phyloP scores from a whole-genome alignment of 2,113 vertebrate species.

The Pogonocichla stellata region DNA sequence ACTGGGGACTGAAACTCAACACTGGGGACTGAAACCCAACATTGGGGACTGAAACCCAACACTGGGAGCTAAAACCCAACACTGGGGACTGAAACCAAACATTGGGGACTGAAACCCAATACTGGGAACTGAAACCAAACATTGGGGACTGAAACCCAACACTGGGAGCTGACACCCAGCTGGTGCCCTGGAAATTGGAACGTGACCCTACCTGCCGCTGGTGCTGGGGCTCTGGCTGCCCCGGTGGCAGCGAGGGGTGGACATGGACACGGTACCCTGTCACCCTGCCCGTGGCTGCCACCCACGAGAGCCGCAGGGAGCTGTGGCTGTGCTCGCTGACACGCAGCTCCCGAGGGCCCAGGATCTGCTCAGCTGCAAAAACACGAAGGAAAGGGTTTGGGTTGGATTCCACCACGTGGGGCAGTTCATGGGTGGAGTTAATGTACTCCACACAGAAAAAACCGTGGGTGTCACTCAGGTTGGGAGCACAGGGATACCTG shows the following conservation, averaged over 20 bases:
- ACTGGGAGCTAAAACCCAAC: too few relatives aligned
- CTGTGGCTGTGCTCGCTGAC: slow-evolving; percentile 78
- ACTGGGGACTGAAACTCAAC: background rate
- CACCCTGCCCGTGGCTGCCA: slow-evolving; percentile 81
- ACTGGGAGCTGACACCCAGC: background rate
- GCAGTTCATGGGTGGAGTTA: background rate
- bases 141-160: too few relatives aligned
- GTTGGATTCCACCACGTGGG: accelerated
- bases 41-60: background rate
- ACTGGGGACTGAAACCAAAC: too few relatives aligned
- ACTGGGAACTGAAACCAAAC: too few relatives aligned
- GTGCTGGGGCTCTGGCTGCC: slow-evolving; percentile 20
- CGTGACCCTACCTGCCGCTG: slow-evolving; percentile 71
- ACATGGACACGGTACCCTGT: slow-evolving; percentile 76
- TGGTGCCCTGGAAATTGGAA: background rate
- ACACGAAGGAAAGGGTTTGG: background rate
- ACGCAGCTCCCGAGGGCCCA: slow-evolving; percentile 78
- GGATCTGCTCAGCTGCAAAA: slow-evolving; percentile 68
- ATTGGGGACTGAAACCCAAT: too few relatives aligned
- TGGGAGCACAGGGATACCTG: background rate
- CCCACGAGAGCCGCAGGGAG: slow-evolving; percentile 83
- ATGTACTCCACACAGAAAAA: accelerated
- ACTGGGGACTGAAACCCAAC: too few relatives aligned
- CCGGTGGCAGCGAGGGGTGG: slow-evolving; percentile 64
- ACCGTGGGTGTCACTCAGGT: accelerated